Base-by-base conservation (phyloP, 1,140 invertebrate species). In the Psilanteris sp. region DNA sequence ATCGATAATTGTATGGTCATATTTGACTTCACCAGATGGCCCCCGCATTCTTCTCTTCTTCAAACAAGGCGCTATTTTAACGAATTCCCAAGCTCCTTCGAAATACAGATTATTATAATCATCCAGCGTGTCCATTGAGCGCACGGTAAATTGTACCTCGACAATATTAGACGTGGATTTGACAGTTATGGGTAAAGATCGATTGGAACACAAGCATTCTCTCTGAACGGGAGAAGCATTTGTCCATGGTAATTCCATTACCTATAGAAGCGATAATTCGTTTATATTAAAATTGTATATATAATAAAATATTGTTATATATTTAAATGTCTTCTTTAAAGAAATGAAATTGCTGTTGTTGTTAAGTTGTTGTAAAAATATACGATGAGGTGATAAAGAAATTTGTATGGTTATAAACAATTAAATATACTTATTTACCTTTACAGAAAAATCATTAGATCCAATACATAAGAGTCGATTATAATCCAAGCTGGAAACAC, bases 41-140 rank as follows among this genome's bases (percentile, higher is more conserved):
- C 94, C 94, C 11, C 90, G 89, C 16, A 93, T 91, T 46, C 91
- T 88, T 61, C 94, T 90, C 52, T 91, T 91, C 57, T 90, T 89
- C 11, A 91, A 86, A 80, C 95, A 96, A 13, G 90, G 85, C 10
- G 91, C 86, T 37, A 92, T 90, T 79, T 93, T 92, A 0, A 95
- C 89, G 77, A 96, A 96, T 81, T 96, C 94, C 84, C 94, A 95
- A 24, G 91, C 92, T 10, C 93, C 96, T 85, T 96, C 94, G 82
- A 97, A 96, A 59, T 92, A 93, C 27, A 96, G 90, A 48, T 94
- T 93, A 43, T 93, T 91, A 81, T 94, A 96, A 87, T 97, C 96
- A 78, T 96, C 95, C 4, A 92, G 88, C 0, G 94, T 91, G 34
- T 93, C 92, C 96, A 97, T 97, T 46, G 93, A 92, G 4, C 90